These are phyloP conservation scores for Ceryle rudis DNA, from an alignment of 2,797 vertebrate genomes.

Conservation along the genomic window DNA sequence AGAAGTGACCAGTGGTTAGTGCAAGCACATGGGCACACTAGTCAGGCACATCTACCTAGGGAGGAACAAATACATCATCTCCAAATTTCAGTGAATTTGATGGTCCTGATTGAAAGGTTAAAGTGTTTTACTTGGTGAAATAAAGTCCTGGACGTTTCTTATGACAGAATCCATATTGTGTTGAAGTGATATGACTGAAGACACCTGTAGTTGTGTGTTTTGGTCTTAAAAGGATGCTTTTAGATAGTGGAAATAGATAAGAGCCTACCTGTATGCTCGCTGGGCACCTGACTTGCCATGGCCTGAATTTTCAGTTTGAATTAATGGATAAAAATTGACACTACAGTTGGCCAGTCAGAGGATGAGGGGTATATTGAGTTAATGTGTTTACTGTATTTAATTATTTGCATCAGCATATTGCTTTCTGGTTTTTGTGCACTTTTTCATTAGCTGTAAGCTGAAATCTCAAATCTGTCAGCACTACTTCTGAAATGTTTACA, in stretches of 20 bases:
- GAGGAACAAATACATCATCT: neutral
- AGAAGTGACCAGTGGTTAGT: neutral
- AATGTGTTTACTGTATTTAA: neutral
- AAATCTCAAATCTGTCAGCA: neutral
- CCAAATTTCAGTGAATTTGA: neutral
- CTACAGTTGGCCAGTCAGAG: neutral
- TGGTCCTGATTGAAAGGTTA: neutral
- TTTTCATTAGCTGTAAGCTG: neutral
- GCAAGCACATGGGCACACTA: rapidly evolving
- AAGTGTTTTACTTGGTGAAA: neutral
- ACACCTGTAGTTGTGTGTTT: neutral
- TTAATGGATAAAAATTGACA: neutral
- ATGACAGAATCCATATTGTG: neutral
- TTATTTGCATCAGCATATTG: neutral
- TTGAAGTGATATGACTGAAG: neutral
- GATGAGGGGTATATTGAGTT: neutral
- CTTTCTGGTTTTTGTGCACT: neutral
- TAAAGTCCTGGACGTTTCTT: neutral
- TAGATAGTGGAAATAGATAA: neutral
- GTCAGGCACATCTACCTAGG: neutral
- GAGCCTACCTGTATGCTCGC: neutral
- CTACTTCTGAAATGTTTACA: neutral
- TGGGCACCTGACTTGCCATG: neutral
- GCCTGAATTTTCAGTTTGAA: neutral
- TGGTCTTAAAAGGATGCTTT: neutral